Evolutionary conservation across 1,140 invertebrate genomes (phyloP), one percentile per base, ranked within the genome.

Genomic region (Drosophila subobscura): DNA sequence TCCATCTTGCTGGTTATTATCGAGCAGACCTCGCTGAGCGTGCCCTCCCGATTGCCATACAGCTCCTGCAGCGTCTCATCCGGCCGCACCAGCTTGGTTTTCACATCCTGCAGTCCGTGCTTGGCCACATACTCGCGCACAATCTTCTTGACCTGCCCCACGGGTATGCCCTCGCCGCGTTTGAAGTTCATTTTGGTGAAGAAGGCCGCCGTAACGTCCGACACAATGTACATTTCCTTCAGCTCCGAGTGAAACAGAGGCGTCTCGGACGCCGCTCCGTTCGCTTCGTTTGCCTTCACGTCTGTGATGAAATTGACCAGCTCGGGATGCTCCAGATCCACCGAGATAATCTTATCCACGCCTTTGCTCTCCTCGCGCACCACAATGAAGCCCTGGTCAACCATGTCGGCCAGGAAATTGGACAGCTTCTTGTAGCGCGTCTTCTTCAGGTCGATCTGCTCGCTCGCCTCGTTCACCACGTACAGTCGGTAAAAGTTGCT

Each of bases 391-490:
- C 94, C 94, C 77, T 94, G 92, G 91, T 93, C 77, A 58, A 91
- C 93, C 94, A 96, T 96, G 61, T 93, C 93, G 58, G 93, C 93
- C 16, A 98, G 92, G 91, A 97, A 97, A 51, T 95, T 95, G 6
- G 96, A 96, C 53, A 99, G 91, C 92, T 98, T 98, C 92, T 98
- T 98, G 85, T 95, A 97, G 16, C 94, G 95, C 10, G 97, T 96
- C 90, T 97, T 98, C 90, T 98, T 99, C 1, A 98, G 93, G 91
- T 98, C 97, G 41, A 98, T 91, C 10, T 91, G 93, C 57, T 93
- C 92, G 16, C 93, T 92, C 4, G 93, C 73, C 1, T 94, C 94
- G 16, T 94, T 93, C 52, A 97, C 93, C 85, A 98, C 94, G 92
- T 97, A 94, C 72, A 95, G 94, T 64, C 96, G 96, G 91, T 94